phyloP scores from a whole-genome alignment of 23 tunicate species.

The Pegea sp. region DNA sequence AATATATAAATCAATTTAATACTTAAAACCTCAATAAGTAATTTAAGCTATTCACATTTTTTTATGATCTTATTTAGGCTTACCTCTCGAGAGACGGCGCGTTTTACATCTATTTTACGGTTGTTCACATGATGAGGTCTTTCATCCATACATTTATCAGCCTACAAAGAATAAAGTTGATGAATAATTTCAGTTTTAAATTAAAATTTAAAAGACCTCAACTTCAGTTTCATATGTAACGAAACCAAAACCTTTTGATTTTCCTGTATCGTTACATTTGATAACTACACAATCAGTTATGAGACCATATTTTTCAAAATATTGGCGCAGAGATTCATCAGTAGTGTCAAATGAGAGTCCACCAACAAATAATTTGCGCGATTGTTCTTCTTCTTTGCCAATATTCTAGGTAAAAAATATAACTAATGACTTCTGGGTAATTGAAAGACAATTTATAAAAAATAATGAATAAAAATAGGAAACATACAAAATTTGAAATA shows the following conservation, averaged over 20 bases:
- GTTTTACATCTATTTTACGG: conserved; percentile 61
- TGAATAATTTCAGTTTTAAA: background rate
- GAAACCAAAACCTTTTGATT: conserved; percentile 88
- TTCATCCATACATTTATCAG: conserved; percentile 65
- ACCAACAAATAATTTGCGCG: conserved; percentile 72
- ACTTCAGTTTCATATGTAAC: conserved; percentile 67
- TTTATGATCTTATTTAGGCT: too few relatives aligned
- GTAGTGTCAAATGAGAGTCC: conserved; percentile 73
- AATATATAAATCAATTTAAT: too few relatives aligned
- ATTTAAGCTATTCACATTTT: too few relatives aligned
- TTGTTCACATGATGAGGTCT: conserved; percentile 65
- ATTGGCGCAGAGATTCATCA: conserved; percentile 56
- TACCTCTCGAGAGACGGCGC: conserved; percentile 94
- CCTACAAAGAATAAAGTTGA: conserved; percentile 10
- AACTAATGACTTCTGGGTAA: too few relatives aligned
- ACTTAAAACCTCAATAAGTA: too few relatives aligned
- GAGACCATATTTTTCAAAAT: conserved; percentile 49
- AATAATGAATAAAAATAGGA: too few relatives aligned
- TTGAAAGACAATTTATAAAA: too few relatives aligned
- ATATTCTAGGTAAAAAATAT: too few relatives aligned
- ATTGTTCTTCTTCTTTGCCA: conserved; percentile 83
- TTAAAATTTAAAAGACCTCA: conserved; percentile 16
- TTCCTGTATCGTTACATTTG: conserved; percentile 14
- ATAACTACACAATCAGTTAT: conserved; percentile 85
- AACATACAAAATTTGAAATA: too few relatives aligned